phyloP scores from a whole-genome alignment of 2,113 vertebrate species.

The Pleuronectes platessa region DNA sequence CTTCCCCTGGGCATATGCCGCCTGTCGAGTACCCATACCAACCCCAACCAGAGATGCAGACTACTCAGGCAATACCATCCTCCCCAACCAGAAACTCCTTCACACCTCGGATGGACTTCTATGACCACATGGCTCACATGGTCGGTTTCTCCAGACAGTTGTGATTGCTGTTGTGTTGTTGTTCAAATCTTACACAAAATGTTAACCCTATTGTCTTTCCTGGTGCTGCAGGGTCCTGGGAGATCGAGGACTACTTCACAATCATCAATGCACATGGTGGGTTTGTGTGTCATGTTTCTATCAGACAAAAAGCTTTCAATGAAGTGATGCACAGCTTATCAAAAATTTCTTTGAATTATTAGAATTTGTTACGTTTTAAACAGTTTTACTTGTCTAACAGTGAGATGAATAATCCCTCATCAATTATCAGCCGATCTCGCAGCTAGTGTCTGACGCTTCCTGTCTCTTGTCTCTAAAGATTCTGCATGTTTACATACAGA shows the following conservation, averaged over 20 bases:
- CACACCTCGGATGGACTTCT: constrained; percentile 86
- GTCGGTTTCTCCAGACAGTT: constrained; percentile 75
- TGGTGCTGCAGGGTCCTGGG: constrained; percentile 75
- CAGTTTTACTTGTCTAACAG: too few relatives aligned
- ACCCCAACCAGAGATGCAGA: constrained; percentile 61
- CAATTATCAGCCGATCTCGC: too few relatives aligned
- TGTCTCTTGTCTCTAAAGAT: too few relatives aligned
- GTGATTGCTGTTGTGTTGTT: background rate
- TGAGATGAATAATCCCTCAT: too few relatives aligned
- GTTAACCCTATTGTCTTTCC: constrained; percentile 25
- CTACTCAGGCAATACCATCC: constrained; percentile 75
- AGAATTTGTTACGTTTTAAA: too few relatives aligned
- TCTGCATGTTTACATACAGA: too few relatives aligned
- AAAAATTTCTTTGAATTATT: background rate
- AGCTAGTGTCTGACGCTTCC: too few relatives aligned
- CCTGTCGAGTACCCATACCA: constrained; percentile 48
- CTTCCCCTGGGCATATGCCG: constrained; percentile 69
- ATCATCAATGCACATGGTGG: constrained; percentile 85
- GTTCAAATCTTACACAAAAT: background rate
- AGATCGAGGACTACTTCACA: constrained; percentile 86
- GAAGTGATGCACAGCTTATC: background rate
- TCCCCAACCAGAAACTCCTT: constrained; percentile 70
- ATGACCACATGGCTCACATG: constrained; percentile 86
- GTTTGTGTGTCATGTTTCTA: constrained; percentile 15
- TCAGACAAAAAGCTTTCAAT: background rate